Base-by-base conservation (phyloP, 2,888 invertebrate species). In the Digitonthophagus gazella region DNA sequence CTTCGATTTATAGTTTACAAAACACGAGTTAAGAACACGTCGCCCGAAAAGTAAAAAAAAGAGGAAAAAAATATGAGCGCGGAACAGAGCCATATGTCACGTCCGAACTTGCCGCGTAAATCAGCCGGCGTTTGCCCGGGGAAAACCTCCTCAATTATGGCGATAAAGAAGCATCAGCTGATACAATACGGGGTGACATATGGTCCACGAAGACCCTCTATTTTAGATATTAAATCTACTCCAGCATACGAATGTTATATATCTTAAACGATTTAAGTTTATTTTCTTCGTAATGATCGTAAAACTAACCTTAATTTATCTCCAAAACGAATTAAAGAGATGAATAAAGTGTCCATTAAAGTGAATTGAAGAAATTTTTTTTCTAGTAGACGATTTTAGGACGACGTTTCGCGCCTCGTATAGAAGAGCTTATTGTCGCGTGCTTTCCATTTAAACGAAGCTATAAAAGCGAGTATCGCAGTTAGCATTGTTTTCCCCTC, bases 1-100 rank as follows among this genome's bases (percentile, higher is more conserved):
- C 68, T 22, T 63, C 66, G 56, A 69, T 69, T 69, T 69, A 69
- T 69, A 69, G 68, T 69, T 69, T 69, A 69, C 68, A 69, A 69
- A 69, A 69, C 68, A 66, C 54, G 68, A 64, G 28, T 44, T 44
- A 44, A 44, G 28, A 44, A 44, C 28, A 44, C 28, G 28, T 44
- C 28, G 28, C 28, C 8, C 28, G 28, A 44, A 11, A 64, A 67
- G 57, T 67, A 56, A 67, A 66, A 67, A 67, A 67, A 44, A 67
- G 55, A 22, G 22, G 6, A 3, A 22, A 22, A 22, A 22, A 22
- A n/a, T n/a, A n/a, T n/a, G n/a, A 22, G 22, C 6, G 28, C 1
- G 28, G 28, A 44, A 44, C 6, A 44, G 28, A 58, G 67, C 69
- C 69, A 69, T 69, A 69, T 69, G 69, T 69, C 69, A 69, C 67